phyloP scores from a whole-genome alignment of 2,888 invertebrate species.

The Seira musarum region DNA sequence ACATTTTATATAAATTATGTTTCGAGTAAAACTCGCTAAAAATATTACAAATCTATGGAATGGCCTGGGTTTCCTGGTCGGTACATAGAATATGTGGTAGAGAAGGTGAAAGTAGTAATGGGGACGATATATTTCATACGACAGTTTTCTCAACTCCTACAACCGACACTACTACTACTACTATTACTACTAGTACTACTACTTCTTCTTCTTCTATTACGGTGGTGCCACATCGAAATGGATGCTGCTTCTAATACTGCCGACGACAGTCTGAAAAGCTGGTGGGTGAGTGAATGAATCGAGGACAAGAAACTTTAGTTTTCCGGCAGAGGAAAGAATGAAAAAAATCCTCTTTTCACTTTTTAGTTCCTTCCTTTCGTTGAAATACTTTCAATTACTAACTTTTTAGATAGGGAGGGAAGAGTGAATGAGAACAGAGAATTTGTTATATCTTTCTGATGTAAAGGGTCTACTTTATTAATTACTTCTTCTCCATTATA shows the following conservation, averaged over 20 bases:
- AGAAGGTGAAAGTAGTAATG: no score
- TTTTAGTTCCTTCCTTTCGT: not conserved
- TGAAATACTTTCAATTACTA: constrained; percentile 5
- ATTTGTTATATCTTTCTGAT: not conserved
- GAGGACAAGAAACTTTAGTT: not conserved
- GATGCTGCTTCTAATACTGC: not conserved
- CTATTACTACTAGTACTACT: no score
- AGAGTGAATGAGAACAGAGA: not conserved
- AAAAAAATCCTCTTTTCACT: constrained; percentile 3
- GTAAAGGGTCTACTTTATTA: constrained; percentile 5
- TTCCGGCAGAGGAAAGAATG: constrained; percentile 5
- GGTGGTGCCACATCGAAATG: no score
- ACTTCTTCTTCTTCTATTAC: no score
- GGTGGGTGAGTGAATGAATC: not conserved
- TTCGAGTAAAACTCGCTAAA: no score
- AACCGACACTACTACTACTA: no score
- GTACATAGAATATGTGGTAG: no score
- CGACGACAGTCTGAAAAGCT: not conserved
- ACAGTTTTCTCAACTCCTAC: no score
- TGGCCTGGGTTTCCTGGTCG: no score
- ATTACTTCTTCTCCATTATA: constrained; percentile 4
- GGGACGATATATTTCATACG: no score
- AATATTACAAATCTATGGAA: no score
- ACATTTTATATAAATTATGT: no score
- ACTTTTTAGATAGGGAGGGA: not conserved